Base-by-base conservation (phyloP, 2,797 vertebrate species). In the Gallinago stenura region DNA sequence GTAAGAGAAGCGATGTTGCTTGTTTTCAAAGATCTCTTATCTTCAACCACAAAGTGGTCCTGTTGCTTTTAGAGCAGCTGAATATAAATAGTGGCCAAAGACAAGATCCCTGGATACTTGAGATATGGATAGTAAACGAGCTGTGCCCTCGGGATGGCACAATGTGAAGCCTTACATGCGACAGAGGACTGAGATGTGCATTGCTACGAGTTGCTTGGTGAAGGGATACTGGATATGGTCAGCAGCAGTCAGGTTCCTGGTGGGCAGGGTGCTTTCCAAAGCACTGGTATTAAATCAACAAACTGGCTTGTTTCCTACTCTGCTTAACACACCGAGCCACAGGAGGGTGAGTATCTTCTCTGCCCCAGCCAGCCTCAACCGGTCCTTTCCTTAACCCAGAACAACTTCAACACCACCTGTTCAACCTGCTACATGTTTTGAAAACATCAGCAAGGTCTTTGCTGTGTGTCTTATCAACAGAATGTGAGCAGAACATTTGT, bases 391-490 rank as follows among this genome's bases (percentile, higher is more conserved):
- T 93, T 90, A 60, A 66, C 64, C 80, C n/a, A 16, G 88, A 94
- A 70, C 93, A 88, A 84, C 82, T 94, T 96, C 73, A 87, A 28
- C 3, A 7, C 83, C 87, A 96, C 66, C 95, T 95, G 95, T 78
- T 94, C 93, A 77, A 68, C 75, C 87, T 90, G 70, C 64, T 76
- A 18, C 9, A 0, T 97, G 91, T 97, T 97, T 95, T 97, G 94
- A 90, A 97, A 97, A 97, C 88, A 97, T 45, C 43, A 64, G 73
- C 57, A 73, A 93, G 80, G 94, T 84, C 81, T 93, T 92, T 87
- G 30, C 78, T 95, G 81, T 92, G 91, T 87, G 64, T 75, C 16
- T 92, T 96, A 92, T 89, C 91, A 97, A 96, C 96, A 96, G 75
- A 93, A 73, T 50, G 37, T 0, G 3, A 85, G 79, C 41, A 61